Percentiles rank a stretch among this genome's conserved stretches.
Conservation (phyloP, 2,888 invertebrate genomes). For the Archips crataeganus region DNA sequence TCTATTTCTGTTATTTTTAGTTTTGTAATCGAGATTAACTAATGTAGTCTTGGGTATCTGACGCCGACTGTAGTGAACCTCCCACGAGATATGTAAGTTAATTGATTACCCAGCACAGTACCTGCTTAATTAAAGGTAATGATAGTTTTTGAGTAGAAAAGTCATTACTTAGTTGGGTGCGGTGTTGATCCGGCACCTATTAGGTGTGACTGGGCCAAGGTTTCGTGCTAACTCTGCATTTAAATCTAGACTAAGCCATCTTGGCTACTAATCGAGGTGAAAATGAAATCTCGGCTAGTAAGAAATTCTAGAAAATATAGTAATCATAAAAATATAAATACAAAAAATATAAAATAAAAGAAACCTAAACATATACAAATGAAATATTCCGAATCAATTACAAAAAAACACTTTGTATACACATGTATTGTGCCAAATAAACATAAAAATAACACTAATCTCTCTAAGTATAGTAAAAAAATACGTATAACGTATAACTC, state of each 20-base stretch:
- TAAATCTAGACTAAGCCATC: slow-evolving; percentile 8
- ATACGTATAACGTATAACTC: too few relatives aligned
- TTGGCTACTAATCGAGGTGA: not conserved
- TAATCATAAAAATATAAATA: too few relatives aligned
- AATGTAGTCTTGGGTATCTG: not conserved
- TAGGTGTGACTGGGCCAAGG: slow-evolving; percentile 24
- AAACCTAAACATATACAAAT: too few relatives aligned
- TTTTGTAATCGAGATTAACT: too few relatives aligned
- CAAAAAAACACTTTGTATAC: not conserved
- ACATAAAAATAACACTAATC: too few relatives aligned
- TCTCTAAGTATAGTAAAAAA: too few relatives aligned
- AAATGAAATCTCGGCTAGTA: not conserved
- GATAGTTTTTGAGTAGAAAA: slow-evolving; percentile 38
- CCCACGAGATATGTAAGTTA: slow-evolving; percentile 34
- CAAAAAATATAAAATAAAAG: too few relatives aligned
- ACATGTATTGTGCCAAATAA: too few relatives aligned
- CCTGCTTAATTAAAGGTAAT: slow-evolving; percentile 38
- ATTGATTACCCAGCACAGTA: slow-evolving; percentile 34
- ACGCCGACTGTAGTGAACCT: slow-evolving; percentile 19
- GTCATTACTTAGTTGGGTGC: slow-evolving; percentile 34
- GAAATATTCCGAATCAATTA: too few relatives aligned
- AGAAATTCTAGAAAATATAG: too few relatives aligned
- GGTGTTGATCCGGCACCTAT: slow-evolving; percentile 29
- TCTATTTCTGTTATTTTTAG: too few relatives aligned
- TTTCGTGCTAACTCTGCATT: slow-evolving; percentile 2